Percentiles rank a stretch among this genome's conserved stretches.
Evolutionary conservation across 2,113 vertebrate species (phyloP).

Genomic region (Rousettus leschenaultii): DNA sequence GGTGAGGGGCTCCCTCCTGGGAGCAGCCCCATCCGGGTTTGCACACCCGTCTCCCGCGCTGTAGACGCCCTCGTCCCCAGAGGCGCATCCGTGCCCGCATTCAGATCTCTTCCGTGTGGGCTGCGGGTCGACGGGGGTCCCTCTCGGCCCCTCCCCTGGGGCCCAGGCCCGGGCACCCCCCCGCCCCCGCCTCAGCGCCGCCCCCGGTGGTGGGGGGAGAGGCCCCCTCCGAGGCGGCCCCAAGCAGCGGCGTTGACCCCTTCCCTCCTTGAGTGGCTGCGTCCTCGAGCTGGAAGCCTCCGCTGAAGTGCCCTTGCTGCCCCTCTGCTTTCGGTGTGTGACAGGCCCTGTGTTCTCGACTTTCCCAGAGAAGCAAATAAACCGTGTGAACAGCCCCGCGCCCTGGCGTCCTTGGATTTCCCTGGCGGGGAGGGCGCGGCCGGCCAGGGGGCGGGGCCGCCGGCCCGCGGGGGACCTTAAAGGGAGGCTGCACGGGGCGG

Average conservation of each 20-base stretch:
- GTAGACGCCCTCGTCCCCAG: not conserved
- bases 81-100: not conserved
- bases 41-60: not conserved
- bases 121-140: not conserved
- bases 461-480: not conserved
- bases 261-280: not conserved
- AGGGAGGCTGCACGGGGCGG: not conserved
- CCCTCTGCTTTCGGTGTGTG: constrained; percentile 74
- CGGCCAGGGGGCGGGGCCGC: not conserved
- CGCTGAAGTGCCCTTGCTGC: constrained; percentile 79
- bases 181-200: not conserved
- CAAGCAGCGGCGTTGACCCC: not conserved
- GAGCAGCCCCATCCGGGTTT: not conserved
- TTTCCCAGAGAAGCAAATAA: constrained; percentile 84
- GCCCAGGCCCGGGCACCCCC: not conserved
- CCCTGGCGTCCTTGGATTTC: constrained; percentile 38
- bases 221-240: not conserved
- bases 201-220: constrained; percentile 1
- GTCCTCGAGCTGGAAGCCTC: constrained; percentile 24
- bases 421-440: not conserved
- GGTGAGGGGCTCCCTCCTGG: not conserved
- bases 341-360: constrained; percentile 66
- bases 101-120: not conserved
- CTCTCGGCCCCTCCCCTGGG: not conserved
- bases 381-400: constrained; percentile 74